phyloP scores from a whole-genome alignment of 1,140 invertebrate genomes.

The Tenebrio molitor region DNA sequence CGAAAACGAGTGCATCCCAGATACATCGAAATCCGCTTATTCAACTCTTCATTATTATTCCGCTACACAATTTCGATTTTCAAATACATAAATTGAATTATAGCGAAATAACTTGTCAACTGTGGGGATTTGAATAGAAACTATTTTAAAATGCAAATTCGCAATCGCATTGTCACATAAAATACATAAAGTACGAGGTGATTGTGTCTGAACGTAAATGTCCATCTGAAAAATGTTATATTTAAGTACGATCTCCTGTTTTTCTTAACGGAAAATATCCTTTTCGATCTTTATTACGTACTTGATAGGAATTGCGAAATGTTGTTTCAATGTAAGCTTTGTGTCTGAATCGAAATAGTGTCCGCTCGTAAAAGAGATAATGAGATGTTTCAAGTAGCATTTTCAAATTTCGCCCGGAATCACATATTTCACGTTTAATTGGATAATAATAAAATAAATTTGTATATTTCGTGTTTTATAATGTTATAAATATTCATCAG shows the following conservation, averaged over 20 bases:
- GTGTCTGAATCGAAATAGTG: too few species aligned
- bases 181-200: constrained; percentile 52
- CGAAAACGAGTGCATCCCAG: neutral
- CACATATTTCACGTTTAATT: neutral
- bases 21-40: constrained; percentile 13
- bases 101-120: constrained; percentile 53
- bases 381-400: neutral
- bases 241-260: constrained; percentile 27
- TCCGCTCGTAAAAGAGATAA: too few species aligned
- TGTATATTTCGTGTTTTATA: too few species aligned
- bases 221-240: constrained; percentile 32
- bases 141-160: constrained; percentile 56
- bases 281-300: constrained; percentile 6
- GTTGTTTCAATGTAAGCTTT: neutral
- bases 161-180: constrained; percentile 52
- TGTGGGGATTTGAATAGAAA: constrained; percentile 53
- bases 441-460: neutral
- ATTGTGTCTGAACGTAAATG: constrained; percentile 35
- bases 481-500: too few species aligned
- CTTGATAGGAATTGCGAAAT: neutral
- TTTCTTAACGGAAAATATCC: neutral
- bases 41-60: constrained; percentile 52
- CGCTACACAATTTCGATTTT: constrained; percentile 52
- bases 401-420: neutral
- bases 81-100: constrained; percentile 56